Evolutionary conservation across 2,113 vertebrate genomes (phyloP), one percentile per base, ranked within the genome.

Genomic region (Carettochelys insculpta): DNA sequence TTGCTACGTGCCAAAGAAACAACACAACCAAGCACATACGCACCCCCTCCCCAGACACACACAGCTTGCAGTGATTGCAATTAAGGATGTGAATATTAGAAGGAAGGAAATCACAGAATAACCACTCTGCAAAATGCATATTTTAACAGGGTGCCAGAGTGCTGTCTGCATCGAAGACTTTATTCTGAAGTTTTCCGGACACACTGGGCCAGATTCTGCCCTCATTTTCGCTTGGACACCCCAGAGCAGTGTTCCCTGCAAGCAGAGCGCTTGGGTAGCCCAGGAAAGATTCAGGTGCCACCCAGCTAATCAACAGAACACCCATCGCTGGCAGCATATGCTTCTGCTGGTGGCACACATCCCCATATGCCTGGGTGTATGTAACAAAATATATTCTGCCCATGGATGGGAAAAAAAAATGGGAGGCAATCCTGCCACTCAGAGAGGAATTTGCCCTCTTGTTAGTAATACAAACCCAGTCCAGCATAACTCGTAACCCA

Each of bases 1-100:
- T 45, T 88, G 71, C 86, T 41, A 91, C 85, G 17, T 87, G 90
- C 89, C 95, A 94, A 96, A 52, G 92, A 31, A 4, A 82, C 85
- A 27, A 91, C 50, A 85, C 89, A 88, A 75, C 56, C 89, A 22
- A 82, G 76, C 77, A 82, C 0, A 1, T n/a, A n/a, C n/a, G n/a
- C n/a, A n/a, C n/a, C n/a, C n/a, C n/a, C n/a, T n/a, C n/a, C n/a
- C n/a, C n/a, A n/a, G 10, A 78, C 12, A 34, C n/a, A 4, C 61
- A 22, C 61, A 68, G n/a, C 19, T n/a, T 68, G 17, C 61, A n/a
- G 61, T 20, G 61, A 68, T 20, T 20, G 16, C 8, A 14, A n/a
- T 65, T 8, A 5, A 68, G 1, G 61, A 22, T 68, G 20, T 22
- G 38, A 68, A 65, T 65, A 65, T 65, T 38, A 20, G 4, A 34